Base-by-base conservation (phyloP, 2,888 invertebrate species). In the Eilema depressum region DNA sequence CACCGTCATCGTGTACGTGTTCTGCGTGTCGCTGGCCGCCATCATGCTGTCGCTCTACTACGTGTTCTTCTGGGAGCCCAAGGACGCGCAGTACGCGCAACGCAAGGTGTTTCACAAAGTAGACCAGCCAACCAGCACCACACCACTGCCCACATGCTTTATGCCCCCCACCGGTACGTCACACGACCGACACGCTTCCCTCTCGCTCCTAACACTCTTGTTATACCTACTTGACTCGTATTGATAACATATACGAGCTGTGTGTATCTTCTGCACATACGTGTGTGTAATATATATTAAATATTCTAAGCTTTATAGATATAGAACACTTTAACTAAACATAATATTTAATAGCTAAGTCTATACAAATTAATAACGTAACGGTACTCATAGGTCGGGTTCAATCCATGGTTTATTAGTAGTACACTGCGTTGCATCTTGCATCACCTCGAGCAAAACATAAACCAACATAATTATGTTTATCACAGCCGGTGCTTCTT, bases 21-120 rank as follows among this genome's bases (percentile, higher is more conserved):
- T 99, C 92, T 98, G 98, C 90, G 99, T 99, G 83, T 99, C 99
- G 62, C 96, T 99, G 87, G 99, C 98, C 26, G 99, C 99, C 67
- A 98, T 99, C 86, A 98, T 99, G 96, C 96, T 99, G 79, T 98
- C 98, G 20, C 96, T 98, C 67, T 99, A 99, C 96, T 99, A 99
- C 95, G 97, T 98, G 85, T 98, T 99, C 94, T 96, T 99, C 90
- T 99, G 99, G 99, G 97, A 98, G 92, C 98, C 98, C 26, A 97
- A 94, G 92, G 95, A 94, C 86, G 93, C 95, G 89, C 94, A 93
- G 70, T 93, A 94, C 85, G 93, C 93, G 88, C 93, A 94, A 88
- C 93, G 93, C 90, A 94, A 94, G 95, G 95, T 94, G 92, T 89
- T 93, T 88, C 92, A 93, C 91, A 93, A 89, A 86, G 93, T 94